Base-by-base conservation (phyloP, 2,888 invertebrate genomes). In the Abscondita cerata region DNA sequence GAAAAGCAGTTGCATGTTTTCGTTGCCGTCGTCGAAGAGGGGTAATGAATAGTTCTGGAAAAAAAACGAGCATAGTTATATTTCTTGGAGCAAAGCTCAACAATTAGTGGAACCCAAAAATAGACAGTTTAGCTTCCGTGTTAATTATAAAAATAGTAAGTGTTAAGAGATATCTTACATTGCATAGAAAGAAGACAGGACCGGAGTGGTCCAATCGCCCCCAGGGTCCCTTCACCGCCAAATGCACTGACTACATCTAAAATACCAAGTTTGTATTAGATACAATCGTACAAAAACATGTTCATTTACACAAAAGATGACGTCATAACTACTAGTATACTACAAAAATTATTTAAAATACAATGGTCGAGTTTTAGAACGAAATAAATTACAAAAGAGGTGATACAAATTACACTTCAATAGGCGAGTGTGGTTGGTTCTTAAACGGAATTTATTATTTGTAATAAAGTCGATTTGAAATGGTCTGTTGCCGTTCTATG, bases 231-330 rank as follows among this genome's bases (percentile, higher is more conserved):
- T 84, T 89, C 90, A 90, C 89, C 90, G 89, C 90, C 90, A 90
- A 86, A 90, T 89, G 89, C 90, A 90, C 87, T 90, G 90, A 89
- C 90, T 90, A 89, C 90, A 90, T 89, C 90, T 90, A 89, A 86
- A 90, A 89, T 84, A 77, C 73, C 73, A 75, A 85, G 65, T 58
- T 57, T 47, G 54, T 59, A 67, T 67, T 67, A 63, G 64, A 44
- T 3, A 66, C 56, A 60, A 40, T 59, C 61, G 59, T 41, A 65
- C 53, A 59, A 51, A 63, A 25, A 52, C 58, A 65, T 63, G n/a
- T 57, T 62, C 60, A 62, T 11, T 13, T 15, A 40, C 12, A 11
- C 16, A 40, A 13, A 6, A 6, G 40, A 6, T 13, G 36, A 36
- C 13, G 51, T 25, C 25, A 25, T 25, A 25, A 25, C 52, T 41